phyloP scores from a whole-genome alignment of 1,140 invertebrate species.

The Coelopa frigida region DNA sequence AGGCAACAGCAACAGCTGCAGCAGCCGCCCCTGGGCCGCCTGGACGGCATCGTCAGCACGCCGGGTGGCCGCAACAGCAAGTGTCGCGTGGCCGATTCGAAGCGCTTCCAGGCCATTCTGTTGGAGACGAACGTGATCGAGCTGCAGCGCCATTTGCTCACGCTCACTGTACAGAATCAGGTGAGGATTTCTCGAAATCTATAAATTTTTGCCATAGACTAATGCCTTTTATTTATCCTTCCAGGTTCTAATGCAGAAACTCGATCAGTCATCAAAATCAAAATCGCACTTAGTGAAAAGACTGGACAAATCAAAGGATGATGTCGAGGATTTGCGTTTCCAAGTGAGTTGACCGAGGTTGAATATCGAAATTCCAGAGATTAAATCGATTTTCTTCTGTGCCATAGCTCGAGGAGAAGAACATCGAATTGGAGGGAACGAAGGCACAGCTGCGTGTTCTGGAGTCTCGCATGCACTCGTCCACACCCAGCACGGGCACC shows the following conservation, averaged over 20 bases:
- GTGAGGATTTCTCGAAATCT: slow-evolving; percentile 43
- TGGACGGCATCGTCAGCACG: slow-evolving; percentile 49
- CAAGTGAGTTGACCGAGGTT: slow-evolving; percentile 55
- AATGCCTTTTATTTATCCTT: slow-evolving; percentile 13
- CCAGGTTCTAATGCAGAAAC: slow-evolving; percentile 60
- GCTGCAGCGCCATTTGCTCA: slow-evolving; percentile 74
- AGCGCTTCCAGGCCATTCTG: slow-evolving; percentile 73
- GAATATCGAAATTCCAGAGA: slow-evolving; percentile 3
- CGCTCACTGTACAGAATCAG: slow-evolving; percentile 76
- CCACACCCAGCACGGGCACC: slow-evolving; percentile 13
- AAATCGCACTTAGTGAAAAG: slow-evolving; percentile 58
- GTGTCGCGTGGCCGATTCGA: slow-evolving; percentile 53
- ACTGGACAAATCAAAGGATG: slow-evolving; percentile 64
- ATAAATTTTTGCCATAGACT: neutral
- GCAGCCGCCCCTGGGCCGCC: slow-evolving; percentile 43
- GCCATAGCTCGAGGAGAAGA: slow-evolving; percentile 66
- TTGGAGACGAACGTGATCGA: slow-evolving; percentile 71
- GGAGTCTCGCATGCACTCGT: slow-evolving; percentile 47
- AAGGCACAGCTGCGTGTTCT: slow-evolving; percentile 63
- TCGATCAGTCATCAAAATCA: slow-evolving; percentile 58
- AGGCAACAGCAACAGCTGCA: slow-evolving; percentile 11
- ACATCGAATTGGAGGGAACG: slow-evolving; percentile 73
- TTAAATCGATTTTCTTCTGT: slow-evolving; percentile 1
- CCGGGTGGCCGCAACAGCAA: slow-evolving; percentile 47
- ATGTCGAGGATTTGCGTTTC: slow-evolving; percentile 74